Evolutionary conservation across 2,113 vertebrate species (phyloP).

Genomic region (Neogobius melanostomus): DNA sequence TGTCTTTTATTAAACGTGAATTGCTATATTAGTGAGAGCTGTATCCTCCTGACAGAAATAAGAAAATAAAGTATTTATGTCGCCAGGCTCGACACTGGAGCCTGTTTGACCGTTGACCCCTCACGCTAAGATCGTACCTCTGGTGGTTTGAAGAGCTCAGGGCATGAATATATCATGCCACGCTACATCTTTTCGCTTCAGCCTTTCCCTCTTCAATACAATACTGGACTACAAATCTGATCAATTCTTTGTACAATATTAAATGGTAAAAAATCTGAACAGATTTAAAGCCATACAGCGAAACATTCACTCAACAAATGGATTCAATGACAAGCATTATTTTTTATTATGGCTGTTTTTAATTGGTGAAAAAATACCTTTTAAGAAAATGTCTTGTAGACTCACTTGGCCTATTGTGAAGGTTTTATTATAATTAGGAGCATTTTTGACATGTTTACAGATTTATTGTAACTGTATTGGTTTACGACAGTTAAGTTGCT

Average conservation of each 20-base stretch:
- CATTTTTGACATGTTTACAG: too few relatives aligned
- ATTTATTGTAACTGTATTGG: too few relatives aligned
- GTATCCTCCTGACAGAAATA: conserved; percentile 46
- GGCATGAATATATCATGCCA: conserved; percentile 14
- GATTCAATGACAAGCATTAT: too few relatives aligned
- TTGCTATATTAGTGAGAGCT: conserved; percentile 56
- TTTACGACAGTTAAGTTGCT: too few relatives aligned
- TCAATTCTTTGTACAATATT: not conserved
- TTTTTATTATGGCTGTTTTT: too few relatives aligned
- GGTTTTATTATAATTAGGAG: too few relatives aligned
- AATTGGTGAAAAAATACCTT: too few relatives aligned
- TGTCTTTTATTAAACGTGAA: conserved; percentile 62
- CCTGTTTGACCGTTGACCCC: conserved; percentile 17
- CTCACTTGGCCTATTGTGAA: too few relatives aligned
- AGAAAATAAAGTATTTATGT: conserved; percentile 66
- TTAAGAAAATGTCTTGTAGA: too few relatives aligned
- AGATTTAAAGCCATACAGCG: too few relatives aligned
- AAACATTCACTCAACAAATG: too few relatives aligned
- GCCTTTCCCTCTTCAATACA: not conserved
- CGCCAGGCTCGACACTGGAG: conserved; percentile 19
- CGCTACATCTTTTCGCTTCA: conserved; percentile 28
- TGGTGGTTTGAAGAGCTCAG: conserved; percentile 47
- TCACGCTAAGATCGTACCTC: conserved; percentile 17
- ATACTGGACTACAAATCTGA: not conserved
- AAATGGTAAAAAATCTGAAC: too few relatives aligned